These are phyloP conservation scores for Athrips mouffetella DNA, from an alignment of 2,888 invertebrate genomes.

Conservation along the genomic window DNA sequence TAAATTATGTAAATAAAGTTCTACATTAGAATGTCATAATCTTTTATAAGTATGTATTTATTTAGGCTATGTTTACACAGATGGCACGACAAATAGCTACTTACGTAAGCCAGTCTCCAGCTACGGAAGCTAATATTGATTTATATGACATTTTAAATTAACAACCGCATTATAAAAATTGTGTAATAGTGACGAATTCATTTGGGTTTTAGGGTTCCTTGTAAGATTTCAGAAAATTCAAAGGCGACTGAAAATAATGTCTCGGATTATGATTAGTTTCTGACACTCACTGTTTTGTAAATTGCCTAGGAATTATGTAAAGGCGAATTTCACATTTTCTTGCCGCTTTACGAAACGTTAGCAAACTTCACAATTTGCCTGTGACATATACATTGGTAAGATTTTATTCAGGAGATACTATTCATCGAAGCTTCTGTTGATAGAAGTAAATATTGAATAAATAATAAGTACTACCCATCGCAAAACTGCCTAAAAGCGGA, in stretches of 20 bases:
- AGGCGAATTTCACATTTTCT: too few species aligned
- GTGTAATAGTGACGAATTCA: neutral
- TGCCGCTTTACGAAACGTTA: too few species aligned
- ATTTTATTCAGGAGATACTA: neutral
- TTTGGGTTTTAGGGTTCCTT: too few species aligned
- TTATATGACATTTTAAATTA: constrained; percentile 16
- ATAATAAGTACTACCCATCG: too few species aligned
- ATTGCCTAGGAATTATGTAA: too few species aligned
- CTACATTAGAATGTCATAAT: constrained; percentile 11
- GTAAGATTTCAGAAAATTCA: too few species aligned
- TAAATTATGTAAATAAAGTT: constrained; percentile 1
- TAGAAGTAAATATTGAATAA: too few species aligned
- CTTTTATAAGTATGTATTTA: constrained; percentile 20
- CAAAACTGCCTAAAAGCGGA: constrained; percentile 21
- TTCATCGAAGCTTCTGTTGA: constrained; percentile 13
- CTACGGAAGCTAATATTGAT: constrained; percentile 38
- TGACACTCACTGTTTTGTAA: too few species aligned
- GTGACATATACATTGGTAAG: too few species aligned
- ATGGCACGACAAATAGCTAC: constrained; percentile 36
- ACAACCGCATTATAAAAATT: neutral
- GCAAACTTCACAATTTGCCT: too few species aligned
- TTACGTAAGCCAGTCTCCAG: constrained; percentile 33
- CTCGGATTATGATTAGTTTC: too few species aligned
- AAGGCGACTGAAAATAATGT: too few species aligned
- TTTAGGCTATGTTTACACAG: constrained; percentile 36